Base-by-base conservation (phyloP, 2,888 invertebrate genomes). In the Oegoconia quadripuncta region DNA sequence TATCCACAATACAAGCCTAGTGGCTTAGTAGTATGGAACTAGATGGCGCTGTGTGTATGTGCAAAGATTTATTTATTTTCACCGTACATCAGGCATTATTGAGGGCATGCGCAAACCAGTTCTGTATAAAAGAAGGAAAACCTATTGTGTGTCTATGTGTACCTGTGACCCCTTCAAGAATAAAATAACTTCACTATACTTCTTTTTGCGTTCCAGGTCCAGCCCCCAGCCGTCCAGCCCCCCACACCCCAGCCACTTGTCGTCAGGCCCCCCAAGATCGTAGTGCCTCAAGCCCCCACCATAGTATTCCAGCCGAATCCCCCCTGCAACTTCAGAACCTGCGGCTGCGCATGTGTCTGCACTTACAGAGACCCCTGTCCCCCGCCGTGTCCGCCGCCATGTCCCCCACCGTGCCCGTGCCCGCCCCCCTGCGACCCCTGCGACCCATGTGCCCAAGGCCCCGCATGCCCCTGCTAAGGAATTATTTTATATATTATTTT, bases 281-380 rank as follows among this genome's bases (percentile, higher is more conserved):
- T 60, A 5, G 69, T 82, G 0, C 75, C 78, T 0, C 58, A 67
- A 0, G 64, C 80, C 0, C 83, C 82, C 0, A 69, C 66, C 20
- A 66, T 83, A 40, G 64, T 63, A 51, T 83, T 80, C 71, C 59
- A 55, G 14, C 74, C 82, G 0, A 67, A 74, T 46, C 65, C 73
- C 0, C 71, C 73, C 0, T 49, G 61, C 2, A 11, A 30, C 44
- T 74, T 72, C 59, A 63, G 68, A 11, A 73, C 74, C 0, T 22
- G 57, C 0, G 79, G 80, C 0, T 54, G 64, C 7, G 69, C 33
- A 3, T 33, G 71, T 7, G 48, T 46, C 16, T 7, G 35, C 28
- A 2, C 7, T 6, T 25, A 15, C 11, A 23, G 20, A 6, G 1
- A 6, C 2, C 34, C 39, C 6, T 13, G 12, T 17, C 32, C 26